Percentiles rank a stretch among this genome's conserved stretches.
Evolutionary conservation across 2,888 invertebrate genomes (phyloP).

Genomic region (Orthosia gracilis): DNA sequence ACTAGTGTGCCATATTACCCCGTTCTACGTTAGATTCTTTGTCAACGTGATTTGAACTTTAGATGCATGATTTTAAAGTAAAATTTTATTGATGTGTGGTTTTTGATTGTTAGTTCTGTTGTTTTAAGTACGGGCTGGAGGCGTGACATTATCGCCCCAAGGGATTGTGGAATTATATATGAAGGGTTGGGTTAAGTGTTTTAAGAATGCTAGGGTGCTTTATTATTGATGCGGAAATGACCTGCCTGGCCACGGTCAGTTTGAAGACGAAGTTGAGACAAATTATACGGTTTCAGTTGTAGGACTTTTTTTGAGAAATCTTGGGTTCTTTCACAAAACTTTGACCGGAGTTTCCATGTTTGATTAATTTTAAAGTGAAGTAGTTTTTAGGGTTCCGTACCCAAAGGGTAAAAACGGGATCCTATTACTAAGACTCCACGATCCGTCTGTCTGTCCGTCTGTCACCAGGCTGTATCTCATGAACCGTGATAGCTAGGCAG

Average conservation of each 20-base stretch:
- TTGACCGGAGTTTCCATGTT: background rate
- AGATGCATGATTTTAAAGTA: constrained; percentile 39
- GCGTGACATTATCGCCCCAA: constrained; percentile 90
- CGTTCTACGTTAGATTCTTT: constrained; percentile 70
- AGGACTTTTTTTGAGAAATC: constrained; percentile 1
- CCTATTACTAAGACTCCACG: no score
- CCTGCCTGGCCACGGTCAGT: constrained; percentile 50
- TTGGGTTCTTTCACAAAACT: background rate
- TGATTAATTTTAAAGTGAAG: background rate
- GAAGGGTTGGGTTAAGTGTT: constrained; percentile 88
- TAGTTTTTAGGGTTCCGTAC: no score
- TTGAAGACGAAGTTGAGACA: constrained; percentile 31
- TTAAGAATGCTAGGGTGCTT: constrained; percentile 78
- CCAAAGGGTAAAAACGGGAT: no score
- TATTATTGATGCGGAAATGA: constrained; percentile 85
- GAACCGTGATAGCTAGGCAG: no score
- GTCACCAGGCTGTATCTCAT: no score
- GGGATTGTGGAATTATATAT: constrained; percentile 87
- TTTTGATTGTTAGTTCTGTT: constrained; percentile 81
- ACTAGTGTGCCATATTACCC: constrained; percentile 85
- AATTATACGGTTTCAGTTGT: constrained; percentile 47
- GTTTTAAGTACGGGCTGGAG: constrained; percentile 84
- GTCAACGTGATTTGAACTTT: constrained; percentile 65
- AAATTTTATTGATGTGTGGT: constrained; percentile 49
- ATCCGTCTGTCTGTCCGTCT: no score